Conservation (phyloP, 1,140 invertebrate genomes). For the Pogonomyrmex barbatus region DNA sequence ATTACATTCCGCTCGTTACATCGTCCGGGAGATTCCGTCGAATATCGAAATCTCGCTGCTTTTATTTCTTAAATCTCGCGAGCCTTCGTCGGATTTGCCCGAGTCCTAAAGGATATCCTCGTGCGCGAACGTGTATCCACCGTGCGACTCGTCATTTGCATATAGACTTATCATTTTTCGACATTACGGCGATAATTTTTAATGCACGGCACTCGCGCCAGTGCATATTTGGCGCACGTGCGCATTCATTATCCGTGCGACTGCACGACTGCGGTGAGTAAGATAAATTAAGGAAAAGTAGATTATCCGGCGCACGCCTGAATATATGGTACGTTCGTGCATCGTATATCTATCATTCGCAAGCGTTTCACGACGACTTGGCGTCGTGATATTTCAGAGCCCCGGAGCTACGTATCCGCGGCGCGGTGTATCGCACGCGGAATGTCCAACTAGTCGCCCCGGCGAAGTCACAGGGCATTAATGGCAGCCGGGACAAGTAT, state of each 20-base stretch:
- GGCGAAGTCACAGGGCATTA: conserved; percentile 32
- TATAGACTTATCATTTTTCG: neutral
- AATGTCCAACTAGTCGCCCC: conserved; percentile 41
- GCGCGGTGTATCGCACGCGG: conserved; percentile 33
- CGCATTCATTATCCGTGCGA: neutral
- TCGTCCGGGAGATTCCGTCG: neutral
- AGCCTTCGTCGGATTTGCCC: neutral
- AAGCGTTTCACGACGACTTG: conserved; percentile 47
- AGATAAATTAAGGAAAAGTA: conserved; percentile 65
- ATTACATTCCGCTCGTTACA: neutral
- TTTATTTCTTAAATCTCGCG: neutral
- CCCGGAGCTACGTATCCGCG: conserved; percentile 15
- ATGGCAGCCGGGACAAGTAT: conserved; percentile 5
- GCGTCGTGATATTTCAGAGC: conserved; percentile 51
- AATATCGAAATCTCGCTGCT: neutral
- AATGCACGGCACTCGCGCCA: neutral
- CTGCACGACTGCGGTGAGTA: conserved; percentile 41
- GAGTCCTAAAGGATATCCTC: neutral
- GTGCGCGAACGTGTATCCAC: too few relatives aligned
- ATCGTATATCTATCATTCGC: conserved; percentile 63
- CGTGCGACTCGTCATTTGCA: neutral
- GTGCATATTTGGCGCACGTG: conserved; percentile 26
- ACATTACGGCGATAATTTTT: neutral
- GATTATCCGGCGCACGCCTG: conserved; percentile 49
- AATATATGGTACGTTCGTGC: conserved; percentile 58